These are phyloP conservation scores for Aphidius ervi DNA, from an alignment of 1,140 invertebrate genomes.

Conservation along the genomic window DNA sequence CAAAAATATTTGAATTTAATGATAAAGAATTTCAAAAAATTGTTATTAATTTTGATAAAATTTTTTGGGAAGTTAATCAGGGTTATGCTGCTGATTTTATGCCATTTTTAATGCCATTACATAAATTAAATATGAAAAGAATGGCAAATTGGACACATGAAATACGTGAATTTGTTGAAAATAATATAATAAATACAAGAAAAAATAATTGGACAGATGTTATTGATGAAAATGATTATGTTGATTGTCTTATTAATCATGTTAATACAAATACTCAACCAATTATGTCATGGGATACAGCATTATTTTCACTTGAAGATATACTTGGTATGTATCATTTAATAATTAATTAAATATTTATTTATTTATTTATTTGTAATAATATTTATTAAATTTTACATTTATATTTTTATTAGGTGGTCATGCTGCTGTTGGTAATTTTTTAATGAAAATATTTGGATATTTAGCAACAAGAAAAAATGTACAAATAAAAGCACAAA, in stretches of 20 bases:
- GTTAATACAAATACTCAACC: slow-evolving; percentile 59
- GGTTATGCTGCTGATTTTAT: slow-evolving; percentile 84
- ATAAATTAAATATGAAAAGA: slow-evolving; percentile 64
- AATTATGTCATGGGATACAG: slow-evolving; percentile 60
- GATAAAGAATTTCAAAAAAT: slow-evolving; percentile 65
- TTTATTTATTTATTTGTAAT: no score
- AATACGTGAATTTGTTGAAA: slow-evolving; percentile 72
- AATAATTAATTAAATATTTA: no score
- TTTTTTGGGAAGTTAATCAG: slow-evolving; percentile 88
- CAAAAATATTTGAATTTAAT: slow-evolving; percentile 63
- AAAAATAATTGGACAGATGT: slow-evolving; percentile 56
- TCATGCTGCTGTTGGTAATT: slow-evolving; percentile 80
- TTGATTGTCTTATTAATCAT: slow-evolving; percentile 71
- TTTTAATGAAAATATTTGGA: slow-evolving; percentile 71
- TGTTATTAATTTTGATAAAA: slow-evolving; percentile 72
- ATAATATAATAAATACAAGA: slow-evolving; percentile 65
- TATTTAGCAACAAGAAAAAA: slow-evolving; percentile 63
- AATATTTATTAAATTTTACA: no score
- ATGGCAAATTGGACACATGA: slow-evolving; percentile 64
- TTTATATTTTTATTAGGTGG: slow-evolving; percentile 52
- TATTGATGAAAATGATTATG: slow-evolving; percentile 55
- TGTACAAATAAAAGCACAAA: slow-evolving; percentile 62
- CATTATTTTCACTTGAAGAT: slow-evolving; percentile 79
- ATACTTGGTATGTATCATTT: slow-evolving; percentile 58
- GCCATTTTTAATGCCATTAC: slow-evolving; percentile 75